Evolutionary conservation across 1,140 invertebrate species (phyloP).

Genomic region (Neodiprion pinetum): DNA sequence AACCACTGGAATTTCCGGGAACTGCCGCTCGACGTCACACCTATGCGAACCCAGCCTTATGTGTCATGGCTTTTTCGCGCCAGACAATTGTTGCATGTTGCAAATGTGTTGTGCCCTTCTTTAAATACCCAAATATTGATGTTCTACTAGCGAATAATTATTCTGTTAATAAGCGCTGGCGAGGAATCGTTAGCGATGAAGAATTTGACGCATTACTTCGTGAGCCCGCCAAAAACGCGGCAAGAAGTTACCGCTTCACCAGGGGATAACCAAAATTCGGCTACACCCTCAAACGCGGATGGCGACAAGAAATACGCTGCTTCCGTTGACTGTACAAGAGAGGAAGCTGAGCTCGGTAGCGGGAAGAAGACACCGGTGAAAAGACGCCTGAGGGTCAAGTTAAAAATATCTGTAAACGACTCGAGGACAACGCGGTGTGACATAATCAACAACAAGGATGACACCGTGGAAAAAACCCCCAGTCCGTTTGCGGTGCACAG

Average conservation of each 20-base stretch:
- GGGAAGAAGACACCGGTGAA: constrained; percentile 5
- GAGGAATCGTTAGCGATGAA: constrained; percentile 39
- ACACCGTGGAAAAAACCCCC: constrained; percentile 48
- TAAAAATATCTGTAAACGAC: constrained; percentile 41
- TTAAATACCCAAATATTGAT: no score
- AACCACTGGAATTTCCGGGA: no score
- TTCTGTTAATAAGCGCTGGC: no score
- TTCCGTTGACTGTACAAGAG: background rate
- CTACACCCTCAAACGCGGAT: constrained; percentile 22
- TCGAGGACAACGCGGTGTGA: constrained; percentile 32
- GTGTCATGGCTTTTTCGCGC: no score
- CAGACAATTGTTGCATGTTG: no score
- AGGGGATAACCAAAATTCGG: constrained; percentile 32
- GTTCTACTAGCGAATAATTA: no score
- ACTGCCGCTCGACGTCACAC: no score
- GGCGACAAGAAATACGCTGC: background rate
- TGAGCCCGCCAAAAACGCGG: constrained; percentile 32
- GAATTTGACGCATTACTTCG: constrained; percentile 52
- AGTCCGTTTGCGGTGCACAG: constrained; percentile 33
- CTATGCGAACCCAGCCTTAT: no score
- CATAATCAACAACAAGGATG: constrained; percentile 40
- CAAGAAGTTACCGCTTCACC: constrained; percentile 17
- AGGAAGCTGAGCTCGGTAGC: background rate
- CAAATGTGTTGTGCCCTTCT: no score
- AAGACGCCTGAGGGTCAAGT: constrained; percentile 48